These are phyloP conservation scores for Aphodius sticticus DNA, from an alignment of 2,888 invertebrate species.

Conservation along the genomic window DNA sequence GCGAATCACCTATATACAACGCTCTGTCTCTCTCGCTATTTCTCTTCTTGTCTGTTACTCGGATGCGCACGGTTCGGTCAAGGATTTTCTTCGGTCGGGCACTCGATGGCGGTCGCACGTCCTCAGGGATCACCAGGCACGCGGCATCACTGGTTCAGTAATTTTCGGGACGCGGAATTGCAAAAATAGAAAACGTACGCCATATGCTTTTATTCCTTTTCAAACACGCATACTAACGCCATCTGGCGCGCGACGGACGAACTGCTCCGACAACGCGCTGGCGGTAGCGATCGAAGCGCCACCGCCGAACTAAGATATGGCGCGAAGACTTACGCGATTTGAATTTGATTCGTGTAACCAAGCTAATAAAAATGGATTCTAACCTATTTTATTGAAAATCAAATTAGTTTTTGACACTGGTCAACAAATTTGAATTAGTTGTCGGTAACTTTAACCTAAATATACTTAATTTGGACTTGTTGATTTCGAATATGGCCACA, in stretches of 20 bases:
- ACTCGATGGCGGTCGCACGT: slow-evolving; percentile 14
- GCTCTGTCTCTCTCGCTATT: background rate
- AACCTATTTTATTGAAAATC: too few species aligned
- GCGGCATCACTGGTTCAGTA: slow-evolving; percentile 33
- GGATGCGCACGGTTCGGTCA: background rate
- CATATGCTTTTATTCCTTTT: slow-evolving; percentile 45
- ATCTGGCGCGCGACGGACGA: slow-evolving; percentile 33
- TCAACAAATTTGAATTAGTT: too few species aligned
- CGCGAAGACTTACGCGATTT: too few species aligned
- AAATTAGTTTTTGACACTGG: too few species aligned
- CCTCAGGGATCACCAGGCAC: slow-evolving; percentile 42
- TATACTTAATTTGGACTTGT: too few species aligned
- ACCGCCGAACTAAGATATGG: too few species aligned
- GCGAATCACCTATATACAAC: slow-evolving; percentile 5
- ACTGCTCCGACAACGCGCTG: slow-evolving; percentile 6
- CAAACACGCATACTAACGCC: slow-evolving; percentile 34
- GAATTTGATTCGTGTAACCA: too few species aligned
- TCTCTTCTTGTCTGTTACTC: background rate
- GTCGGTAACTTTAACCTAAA: too few species aligned
- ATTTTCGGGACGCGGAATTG: slow-evolving; percentile 43
- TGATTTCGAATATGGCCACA: too few species aligned
- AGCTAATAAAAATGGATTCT: too few species aligned
- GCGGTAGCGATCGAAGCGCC: too few species aligned
- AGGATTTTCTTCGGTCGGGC: background rate
- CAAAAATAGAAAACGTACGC: slow-evolving; percentile 49